Percentiles rank a stretch among this genome's conserved stretches.
phyloP scores from a whole-genome alignment of 35 echinoderm and acorn worm species.

The Strongylocentrotus purpuratus region DNA sequence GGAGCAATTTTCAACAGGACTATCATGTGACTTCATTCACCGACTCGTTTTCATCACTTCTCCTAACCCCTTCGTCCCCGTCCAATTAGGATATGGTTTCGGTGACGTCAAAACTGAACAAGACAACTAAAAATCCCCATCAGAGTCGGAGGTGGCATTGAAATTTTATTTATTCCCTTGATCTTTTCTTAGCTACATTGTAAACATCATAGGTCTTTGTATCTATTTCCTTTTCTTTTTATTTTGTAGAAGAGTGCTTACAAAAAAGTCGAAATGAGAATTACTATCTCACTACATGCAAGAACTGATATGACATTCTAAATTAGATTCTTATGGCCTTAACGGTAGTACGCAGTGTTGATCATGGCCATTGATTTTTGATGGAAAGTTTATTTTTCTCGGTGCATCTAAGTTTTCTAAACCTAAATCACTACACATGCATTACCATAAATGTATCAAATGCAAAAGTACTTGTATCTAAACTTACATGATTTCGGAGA shows the following conservation, averaged over 20 bases:
- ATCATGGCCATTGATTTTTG: too few species aligned
- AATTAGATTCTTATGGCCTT: too few species aligned
- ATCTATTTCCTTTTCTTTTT: too few species aligned
- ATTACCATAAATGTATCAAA: too few species aligned
- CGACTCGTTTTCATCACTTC: not conserved
- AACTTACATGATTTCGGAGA: not conserved
- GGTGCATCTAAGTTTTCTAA: too few species aligned
- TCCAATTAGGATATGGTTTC: not conserved
- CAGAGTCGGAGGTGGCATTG: not conserved
- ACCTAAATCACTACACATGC: too few species aligned
- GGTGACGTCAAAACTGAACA: not conserved
- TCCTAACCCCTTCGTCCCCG: not conserved
- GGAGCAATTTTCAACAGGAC: not conserved
- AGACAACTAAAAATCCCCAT: not conserved
- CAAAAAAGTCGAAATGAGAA: too few species aligned
- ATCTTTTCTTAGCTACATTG: not conserved
- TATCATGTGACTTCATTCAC: constrained; percentile 36
- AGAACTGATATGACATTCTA: too few species aligned
- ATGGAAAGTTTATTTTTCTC: too few species aligned
- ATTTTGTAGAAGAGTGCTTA: not conserved
- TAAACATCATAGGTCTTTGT: not conserved
- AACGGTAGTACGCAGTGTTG: too few species aligned
- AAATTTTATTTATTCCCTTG: not conserved
- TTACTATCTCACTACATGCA: too few species aligned
- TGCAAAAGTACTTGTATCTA: not conserved